Base-by-base conservation (phyloP, 1,140 invertebrate species). In the Drosophila nannoptera region DNA sequence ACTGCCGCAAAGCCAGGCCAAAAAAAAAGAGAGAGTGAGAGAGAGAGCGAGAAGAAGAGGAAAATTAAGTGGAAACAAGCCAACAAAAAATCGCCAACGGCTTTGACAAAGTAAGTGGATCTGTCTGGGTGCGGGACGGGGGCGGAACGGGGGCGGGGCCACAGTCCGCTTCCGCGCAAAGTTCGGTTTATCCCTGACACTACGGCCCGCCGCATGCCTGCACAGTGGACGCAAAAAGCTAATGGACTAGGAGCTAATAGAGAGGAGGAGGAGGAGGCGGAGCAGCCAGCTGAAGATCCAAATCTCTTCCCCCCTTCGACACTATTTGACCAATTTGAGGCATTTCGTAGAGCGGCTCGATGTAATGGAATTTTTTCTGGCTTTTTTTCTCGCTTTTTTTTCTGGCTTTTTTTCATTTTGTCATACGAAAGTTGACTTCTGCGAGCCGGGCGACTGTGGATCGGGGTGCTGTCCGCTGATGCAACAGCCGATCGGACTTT, bases 21-120 rank as follows among this genome's bases (percentile, higher is more conserved):
- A 16, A 16, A 14, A 43, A 7, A 43, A 7, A 45, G 14, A 22
- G 14, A 46, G 1, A 16, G 6, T 8, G 12, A 22, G n/a, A 43
- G 12, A 43, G n/a, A 16, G 3, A 42, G 8, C 4, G 11, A 42
- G 8, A 42, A 1, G n/a, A 4, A 42, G 12, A 5, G 55, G 73
- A 65, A 55, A 63, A 22, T 22, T 22, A 22, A 22, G 22, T 22
- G 22, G 40, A 14, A 67, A 46, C 33, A 36, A 52, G 29, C 48
- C 54, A 54, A 53, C 42, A 66, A 68, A 64, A 56, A 67, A 66
- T 60, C 60, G 63, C 63, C 55, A 71, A 16, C 60, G 62, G 58
- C 63, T 33, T 35, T 62, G 66, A 59, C 54, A 69, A 43, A 58
- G 9, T 59, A 35, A 22, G 33, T 38, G n/a, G 54, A 45, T 12